A percentile compares a stretch with the other conserved stretches of the same genome.
Conservation (phyloP, 1,140 invertebrate genomes). For the Drosophila kikkawai region DNA sequence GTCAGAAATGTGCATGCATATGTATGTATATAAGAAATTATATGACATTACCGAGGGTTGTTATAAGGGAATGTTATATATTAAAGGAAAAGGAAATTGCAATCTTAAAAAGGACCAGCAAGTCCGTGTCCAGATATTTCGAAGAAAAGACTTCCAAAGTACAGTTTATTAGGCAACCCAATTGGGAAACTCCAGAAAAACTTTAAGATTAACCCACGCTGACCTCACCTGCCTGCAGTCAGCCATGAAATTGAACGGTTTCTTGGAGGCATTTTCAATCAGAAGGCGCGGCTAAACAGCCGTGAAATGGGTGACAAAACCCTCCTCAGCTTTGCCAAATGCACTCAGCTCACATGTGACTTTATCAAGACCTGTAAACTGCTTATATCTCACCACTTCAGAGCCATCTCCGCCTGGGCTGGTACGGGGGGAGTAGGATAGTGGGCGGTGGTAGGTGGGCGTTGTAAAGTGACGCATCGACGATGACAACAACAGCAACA, state of each 20-base stretch:
- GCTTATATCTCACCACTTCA: conserved; percentile 47
- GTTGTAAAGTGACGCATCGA: conserved; percentile 50
- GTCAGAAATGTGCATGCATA: conserved; percentile 19
- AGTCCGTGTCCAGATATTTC: not conserved
- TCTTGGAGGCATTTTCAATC: conserved; percentile 56
- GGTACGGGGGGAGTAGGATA: not conserved
- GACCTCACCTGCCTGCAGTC: conserved; percentile 50
- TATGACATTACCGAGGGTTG: conserved; percentile 5
- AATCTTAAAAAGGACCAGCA: not conserved
- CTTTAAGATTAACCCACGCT: conserved; percentile 26
- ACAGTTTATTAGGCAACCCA: not conserved
- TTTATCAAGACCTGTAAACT: conserved; percentile 63
- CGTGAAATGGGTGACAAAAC: conserved; percentile 57
- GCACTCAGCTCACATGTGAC: conserved; percentile 61
- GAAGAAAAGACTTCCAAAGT: not conserved
- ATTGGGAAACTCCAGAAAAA: not conserved
- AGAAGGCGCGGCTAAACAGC: conserved; percentile 51
- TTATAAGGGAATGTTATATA: not conserved
- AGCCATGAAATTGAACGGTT: conserved; percentile 62
- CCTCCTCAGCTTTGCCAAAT: conserved; percentile 35
- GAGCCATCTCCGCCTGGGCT: conserved; percentile 11
- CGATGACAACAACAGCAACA: conserved; percentile 29
- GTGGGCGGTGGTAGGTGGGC: conserved; percentile 1
- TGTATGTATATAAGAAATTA: not conserved
- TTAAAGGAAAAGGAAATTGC: not conserved